Evolutionary conservation across 2,888 invertebrate species (phyloP), one percentile per base, ranked within the genome.

Genomic region (Drosophila parthenogenetica): DNA sequence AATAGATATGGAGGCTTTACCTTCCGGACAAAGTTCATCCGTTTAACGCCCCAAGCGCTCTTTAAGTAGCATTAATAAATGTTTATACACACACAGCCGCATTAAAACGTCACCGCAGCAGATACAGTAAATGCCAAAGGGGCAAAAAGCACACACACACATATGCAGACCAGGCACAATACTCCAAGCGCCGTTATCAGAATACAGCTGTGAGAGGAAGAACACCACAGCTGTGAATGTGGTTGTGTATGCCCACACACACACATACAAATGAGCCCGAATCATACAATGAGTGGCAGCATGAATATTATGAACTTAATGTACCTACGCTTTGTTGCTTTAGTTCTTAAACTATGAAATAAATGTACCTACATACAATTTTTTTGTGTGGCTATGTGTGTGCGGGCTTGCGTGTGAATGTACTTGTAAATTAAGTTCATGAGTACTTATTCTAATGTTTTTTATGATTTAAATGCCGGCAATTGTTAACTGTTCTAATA

Each of bases 161-260:
- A 29, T 17, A 37, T n/a, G n/a, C 51, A 60, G 37, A 46, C 35
- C 17, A 17, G 19, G n/a, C 16, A 49, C 48, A 48, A 17, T 74
- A 68, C 79, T 35, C 48, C 49, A 49, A 70, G 43, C 57, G 63
- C 88, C 79, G 81, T 79, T 81, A 81, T 87, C 84, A 81, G 51
- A 69, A 46, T 25, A 67, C 68, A 78, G 78, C 73, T 68, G 78
- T 25, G 43, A 61, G 29, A 11, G 40, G 43, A 45, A 43, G 35
- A 72, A 69, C 42, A 64, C 64, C 19, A 60, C 77, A 79, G 80
- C 70, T 71, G 77, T 53, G 32, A 39, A 16, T 64, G 48, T 54
- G 22, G 22, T 19, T n/a, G 49, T 29, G 53, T 48, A 45, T 42
- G 25, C 25, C 25, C n/a, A 59, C 42, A 50, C 49, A 35, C 49